A percentile compares a stretch with the other conserved stretches of the same genome.
phyloP scores from a whole-genome alignment of 2,113 vertebrate species.

The Boleophthalmus pectinirostris region DNA sequence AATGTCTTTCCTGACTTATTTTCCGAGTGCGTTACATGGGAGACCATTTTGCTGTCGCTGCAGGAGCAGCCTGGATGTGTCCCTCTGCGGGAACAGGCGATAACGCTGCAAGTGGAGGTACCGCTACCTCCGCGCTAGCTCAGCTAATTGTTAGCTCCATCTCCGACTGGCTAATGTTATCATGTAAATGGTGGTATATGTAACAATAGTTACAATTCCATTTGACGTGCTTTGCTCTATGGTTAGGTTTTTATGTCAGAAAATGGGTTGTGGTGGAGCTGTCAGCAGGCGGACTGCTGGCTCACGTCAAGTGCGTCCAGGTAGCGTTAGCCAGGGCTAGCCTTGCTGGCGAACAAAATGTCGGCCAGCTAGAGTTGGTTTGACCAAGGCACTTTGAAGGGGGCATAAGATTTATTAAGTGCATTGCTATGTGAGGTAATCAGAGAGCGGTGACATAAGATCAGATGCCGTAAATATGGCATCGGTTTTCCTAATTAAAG shows the following conservation, averaged over 20 bases:
- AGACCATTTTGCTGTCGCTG: conserved; percentile 26
- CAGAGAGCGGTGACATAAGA: conserved; percentile 7
- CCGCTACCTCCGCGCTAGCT: conserved; percentile 52
- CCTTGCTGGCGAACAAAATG: conserved; percentile 85
- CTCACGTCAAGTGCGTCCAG: conserved; percentile 48
- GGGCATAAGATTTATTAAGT: conserved; percentile 30
- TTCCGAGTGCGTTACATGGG: conserved; percentile 19
- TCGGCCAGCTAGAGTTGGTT: conserved; percentile 80
- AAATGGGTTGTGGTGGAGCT: conserved; percentile 37
- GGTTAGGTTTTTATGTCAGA: background rate
- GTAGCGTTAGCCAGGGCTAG: conserved; percentile 66
- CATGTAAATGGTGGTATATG: background rate
- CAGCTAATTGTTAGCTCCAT: conserved; percentile 53
- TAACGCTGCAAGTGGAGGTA: conserved; percentile 63
- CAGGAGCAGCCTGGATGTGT: conserved; percentile 43
- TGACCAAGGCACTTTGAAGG: conserved; percentile 49
- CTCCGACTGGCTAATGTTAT: conserved; percentile 27
- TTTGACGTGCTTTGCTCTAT: background rate
- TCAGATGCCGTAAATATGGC: conserved; percentile 19
- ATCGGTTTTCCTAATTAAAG: background rate
- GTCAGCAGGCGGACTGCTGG: conserved; percentile 47
- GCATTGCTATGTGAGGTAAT: background rate
- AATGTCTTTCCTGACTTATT: conserved; percentile 53
- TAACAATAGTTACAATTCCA: background rate
- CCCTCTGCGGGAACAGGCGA: conserved; percentile 52